Base-by-base conservation (phyloP, 2,797 vertebrate genomes). In the Coracias cyanogaster region DNA sequence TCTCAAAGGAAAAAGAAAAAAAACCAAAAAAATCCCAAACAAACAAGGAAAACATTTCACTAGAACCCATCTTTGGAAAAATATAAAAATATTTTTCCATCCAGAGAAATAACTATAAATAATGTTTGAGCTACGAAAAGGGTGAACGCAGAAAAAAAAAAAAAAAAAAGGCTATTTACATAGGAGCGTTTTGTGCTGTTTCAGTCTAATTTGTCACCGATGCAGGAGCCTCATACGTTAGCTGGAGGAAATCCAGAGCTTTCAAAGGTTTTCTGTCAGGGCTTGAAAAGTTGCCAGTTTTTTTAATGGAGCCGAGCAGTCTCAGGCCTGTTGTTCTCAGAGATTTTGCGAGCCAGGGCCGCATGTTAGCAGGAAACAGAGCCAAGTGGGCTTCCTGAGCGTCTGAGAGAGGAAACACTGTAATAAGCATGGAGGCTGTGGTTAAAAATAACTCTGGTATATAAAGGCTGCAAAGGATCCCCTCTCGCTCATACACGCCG, bases 391-490 rank as follows among this genome's bases (percentile, higher is more conserved):
- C 98, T 99, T 99, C 99, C 99, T 99, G 99, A 99, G 98, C 97
- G 96, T 97, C 97, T 97, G 96, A 91, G 98, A 99, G 98, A 99
- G 99, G 99, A 99, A 99, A 98, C 98, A 90, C 98, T 97, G 98
- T 98, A 99, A 99, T 98, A 98, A 98, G 98, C 98, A 98, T 97
- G 98, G 99, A 98, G 98, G 98, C 98, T 97, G 98, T 45, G 98
- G 98, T 98, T 99, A 99, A 99, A 99, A 99, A 99, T 99, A 99
- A 99, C 99, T 71, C 97, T 17, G 97, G 97, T 99, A 99, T 99
- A 99, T 98, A 99, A 99, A 97, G 98, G 97, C 97, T 37, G 97
- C 72, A 13, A 96, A 98, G 98, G 98, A 98, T 98, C 98, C 98
- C 97, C 98, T 97, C 98, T 92, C 96, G 96, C 98, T 98, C 98